Base-by-base conservation (phyloP, 2,113 vertebrate species). In the Spermophilus dauricus region DNA sequence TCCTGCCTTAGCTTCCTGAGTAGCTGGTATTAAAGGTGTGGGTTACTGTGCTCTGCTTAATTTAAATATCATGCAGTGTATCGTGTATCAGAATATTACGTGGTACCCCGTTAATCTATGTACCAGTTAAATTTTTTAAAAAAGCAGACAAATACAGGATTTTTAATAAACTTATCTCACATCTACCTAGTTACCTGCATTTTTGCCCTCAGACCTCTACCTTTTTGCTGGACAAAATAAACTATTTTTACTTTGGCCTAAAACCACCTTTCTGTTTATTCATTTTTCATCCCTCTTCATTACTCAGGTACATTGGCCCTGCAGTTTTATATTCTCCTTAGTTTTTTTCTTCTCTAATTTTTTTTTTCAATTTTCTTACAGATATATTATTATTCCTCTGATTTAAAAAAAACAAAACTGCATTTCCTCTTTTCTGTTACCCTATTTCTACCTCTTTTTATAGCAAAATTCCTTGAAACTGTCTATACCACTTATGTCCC, bases 351-450 rank as follows among this genome's bases (percentile, higher is more conserved):
- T 91, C 48, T 87, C 42, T 69, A 17, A 65, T 22, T n/a, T 0
- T 67, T 73, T n/a, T 24, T 76, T 92, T 83, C 37, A 81, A 8
- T 89, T 67, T 94, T 1, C 70, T 30, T 86, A 80, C 13, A 91
- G 83, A 63, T 87, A 53, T 0, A 4, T 18, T 26, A 2, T 87
- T 93, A 51, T 75, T 84, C 91, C 39, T 94, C n/a, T 65, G 30
- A 69, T 87, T 53, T 91, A 87, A 61, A 61, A 61, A 61, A 24
- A 61, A 56, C 67, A 61, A 56, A 91, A 72, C 69, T 73, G 32
- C 30, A 94, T 87, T 94, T 73, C 65, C 42, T 92, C 86, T 70
- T 88, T 88, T 86, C 45, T 76, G 42, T 73, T 89, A 5, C 67
- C 24, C 18, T n/a, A 32, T 81, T 93, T 96, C 32, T 72, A 0